Evolutionary conservation across 2,113 vertebrate genomes (phyloP).

Genomic region (Entomyzon cyanotis): DNA sequence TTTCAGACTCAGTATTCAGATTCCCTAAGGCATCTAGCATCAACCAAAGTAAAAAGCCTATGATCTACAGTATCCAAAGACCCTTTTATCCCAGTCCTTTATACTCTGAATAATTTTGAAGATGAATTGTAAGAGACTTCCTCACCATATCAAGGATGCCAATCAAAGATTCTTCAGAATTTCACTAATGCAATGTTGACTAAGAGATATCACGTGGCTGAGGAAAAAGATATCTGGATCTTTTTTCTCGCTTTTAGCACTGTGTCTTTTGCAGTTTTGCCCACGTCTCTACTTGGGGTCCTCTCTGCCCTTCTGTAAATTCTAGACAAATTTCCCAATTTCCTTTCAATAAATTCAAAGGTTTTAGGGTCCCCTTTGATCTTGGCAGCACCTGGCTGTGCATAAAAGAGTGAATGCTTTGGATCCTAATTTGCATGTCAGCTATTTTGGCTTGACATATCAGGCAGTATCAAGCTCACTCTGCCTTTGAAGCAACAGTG

Average conservation of each 20-base stretch:
- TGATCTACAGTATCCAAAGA: background rate
- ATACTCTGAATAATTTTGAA: background rate
- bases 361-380: slow-evolving; percentile 24
- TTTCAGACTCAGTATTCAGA: background rate
- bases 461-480: background rate
- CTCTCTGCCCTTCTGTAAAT: background rate
- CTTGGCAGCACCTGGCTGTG: slow-evolving; percentile 7
- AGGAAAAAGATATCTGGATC: background rate
- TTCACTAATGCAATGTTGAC: background rate
- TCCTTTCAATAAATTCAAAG: background rate
- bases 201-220: background rate
- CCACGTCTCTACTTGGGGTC: background rate
- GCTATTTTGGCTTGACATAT: background rate
- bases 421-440: slow-evolving; percentile 27
- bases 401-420: background rate
- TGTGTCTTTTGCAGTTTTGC: background rate
- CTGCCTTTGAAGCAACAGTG: slow-evolving; percentile 18
- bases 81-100: background rate
- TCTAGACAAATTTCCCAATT: background rate
- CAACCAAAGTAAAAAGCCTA: background rate
- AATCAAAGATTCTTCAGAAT: background rate
- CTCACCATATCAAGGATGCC: background rate
- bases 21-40: background rate
- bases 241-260: background rate
- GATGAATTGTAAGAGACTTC: background rate